Base-by-base conservation (phyloP, 92 coral and sea anemone genomes). In the Diadumene lineata region DNA sequence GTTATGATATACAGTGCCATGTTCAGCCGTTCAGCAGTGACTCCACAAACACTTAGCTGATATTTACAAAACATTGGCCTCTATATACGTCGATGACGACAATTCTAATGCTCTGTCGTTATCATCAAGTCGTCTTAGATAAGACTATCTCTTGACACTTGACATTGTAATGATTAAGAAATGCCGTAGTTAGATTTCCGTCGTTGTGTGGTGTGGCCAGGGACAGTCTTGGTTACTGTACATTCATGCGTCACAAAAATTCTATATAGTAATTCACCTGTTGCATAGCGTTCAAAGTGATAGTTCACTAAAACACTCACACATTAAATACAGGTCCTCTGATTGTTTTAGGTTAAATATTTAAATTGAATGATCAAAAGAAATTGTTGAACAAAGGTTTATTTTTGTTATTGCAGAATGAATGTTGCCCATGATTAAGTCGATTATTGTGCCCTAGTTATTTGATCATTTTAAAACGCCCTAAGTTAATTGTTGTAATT, bases 31-130 rank as follows among this genome's bases (percentile, higher is more conserved):
- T 34, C n/a, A 30, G 28, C 68, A 44, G 50, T 76, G 81, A 76
- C 31, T 10, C 50, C 61, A 76, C 61, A 31, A 64, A 62, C 50
- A 62, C 44, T 21, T 18, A 44, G 53, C 26, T 75, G n/a, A 30
- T 38, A 22, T 17, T 19, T 64, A 50, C 75, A 68, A 68, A 78
- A 78, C 34, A 78, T 34, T 3, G 13, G 2, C 25, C 11, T 22
- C 75, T 34, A 78, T 50, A 57, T 38, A 67, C 63, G 65, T 33
- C 38, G 33, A 69, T 78, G 82, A 78, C 82, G 82, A 70, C 22
- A 76, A 63, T 18, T 11, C 7, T 0, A 4, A 1, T 2, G 63
- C 63, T 31, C 60, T 28, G 55, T 18, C 34, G 10, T 11, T 58
- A 27, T 43, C 44, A 13, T 38, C 13, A 4, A 38, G 29, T 31